Conservation (phyloP, 2,113 vertebrate species). For the Sporophila hypoxantha region DNA sequence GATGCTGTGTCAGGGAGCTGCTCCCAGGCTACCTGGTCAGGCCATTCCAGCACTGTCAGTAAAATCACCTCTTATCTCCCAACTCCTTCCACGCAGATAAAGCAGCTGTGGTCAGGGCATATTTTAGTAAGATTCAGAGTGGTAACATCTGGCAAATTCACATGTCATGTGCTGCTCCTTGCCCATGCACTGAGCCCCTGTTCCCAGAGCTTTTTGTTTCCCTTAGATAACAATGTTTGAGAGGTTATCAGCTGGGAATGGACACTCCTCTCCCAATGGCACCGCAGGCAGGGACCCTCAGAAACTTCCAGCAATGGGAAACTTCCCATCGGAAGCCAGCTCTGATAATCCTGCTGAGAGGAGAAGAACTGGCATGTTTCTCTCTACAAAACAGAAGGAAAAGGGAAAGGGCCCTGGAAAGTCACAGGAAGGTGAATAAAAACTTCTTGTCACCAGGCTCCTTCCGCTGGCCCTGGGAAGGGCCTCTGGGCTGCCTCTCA, state of each 20-base stretch:
- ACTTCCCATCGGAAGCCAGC: background rate
- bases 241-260: background rate
- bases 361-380: background rate
- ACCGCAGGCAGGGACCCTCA: background rate
- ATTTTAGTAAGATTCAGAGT: slow-evolving; percentile 28
- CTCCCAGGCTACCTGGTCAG: background rate
- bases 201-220: slow-evolving; percentile 38
- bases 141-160: slow-evolving; percentile 54
- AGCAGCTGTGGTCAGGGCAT: background rate
- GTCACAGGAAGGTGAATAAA: background rate
- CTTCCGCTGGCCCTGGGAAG: slow-evolving; percentile 43
- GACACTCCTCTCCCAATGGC: background rate
- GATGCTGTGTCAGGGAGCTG: background rate
- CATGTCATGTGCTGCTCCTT: background rate
- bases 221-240: slow-evolving; percentile 28
- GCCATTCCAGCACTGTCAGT: background rate
- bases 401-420: slow-evolving; percentile 34
- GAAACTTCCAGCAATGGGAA: background rate
- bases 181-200: background rate
- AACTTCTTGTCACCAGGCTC: background rate
- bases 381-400: slow-evolving; percentile 15
- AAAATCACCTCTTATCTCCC: background rate
- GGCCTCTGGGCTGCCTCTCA: background rate
- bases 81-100: background rate
- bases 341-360: background rate